These are phyloP conservation scores for Tetanocera ferruginea DNA, from an alignment of 2,888 invertebrate genomes.

Conservation along the genomic window DNA sequence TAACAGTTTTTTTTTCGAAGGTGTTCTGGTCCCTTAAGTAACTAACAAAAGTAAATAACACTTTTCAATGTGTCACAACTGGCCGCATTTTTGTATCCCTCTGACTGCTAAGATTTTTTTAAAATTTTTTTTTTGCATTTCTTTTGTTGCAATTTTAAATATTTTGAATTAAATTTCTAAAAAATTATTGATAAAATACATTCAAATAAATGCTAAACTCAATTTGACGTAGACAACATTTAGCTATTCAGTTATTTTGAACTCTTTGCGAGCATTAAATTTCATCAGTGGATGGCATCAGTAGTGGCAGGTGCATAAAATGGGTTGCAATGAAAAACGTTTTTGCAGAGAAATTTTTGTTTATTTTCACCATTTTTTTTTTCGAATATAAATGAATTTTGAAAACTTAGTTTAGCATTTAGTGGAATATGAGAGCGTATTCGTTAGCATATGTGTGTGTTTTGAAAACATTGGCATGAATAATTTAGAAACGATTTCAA, in stretches of 20 bases:
- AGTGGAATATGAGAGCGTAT: background rate
- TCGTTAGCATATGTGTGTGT: background rate
- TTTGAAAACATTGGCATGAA: constrained; percentile 7
- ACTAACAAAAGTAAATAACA: too few relatives aligned
- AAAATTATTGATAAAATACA: background rate
- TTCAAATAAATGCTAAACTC: background rate
- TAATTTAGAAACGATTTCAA: background rate
- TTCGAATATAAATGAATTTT: constrained; percentile 3
- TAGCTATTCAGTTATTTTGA: background rate
- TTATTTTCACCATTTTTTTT: background rate
- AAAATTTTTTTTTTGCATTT: background rate
- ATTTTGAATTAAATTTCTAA: background rate
- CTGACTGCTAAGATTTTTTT: background rate
- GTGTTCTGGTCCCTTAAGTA: too few relatives aligned
- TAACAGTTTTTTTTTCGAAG: too few relatives aligned
- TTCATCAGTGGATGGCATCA: background rate
- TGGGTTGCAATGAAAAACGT: background rate
- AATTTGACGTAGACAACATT: background rate
- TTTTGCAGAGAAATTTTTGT: background rate
- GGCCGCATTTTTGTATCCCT: too few relatives aligned
- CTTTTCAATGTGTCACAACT: too few relatives aligned
- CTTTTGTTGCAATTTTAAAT: background rate
- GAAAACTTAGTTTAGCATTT: background rate
- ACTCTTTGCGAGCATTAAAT: background rate
- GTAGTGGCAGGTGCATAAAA: background rate